Evolutionary conservation across 2,113 vertebrate species (phyloP), one percentile per base, ranked within the genome.

Genomic region (Cromileptes altivelis): DNA sequence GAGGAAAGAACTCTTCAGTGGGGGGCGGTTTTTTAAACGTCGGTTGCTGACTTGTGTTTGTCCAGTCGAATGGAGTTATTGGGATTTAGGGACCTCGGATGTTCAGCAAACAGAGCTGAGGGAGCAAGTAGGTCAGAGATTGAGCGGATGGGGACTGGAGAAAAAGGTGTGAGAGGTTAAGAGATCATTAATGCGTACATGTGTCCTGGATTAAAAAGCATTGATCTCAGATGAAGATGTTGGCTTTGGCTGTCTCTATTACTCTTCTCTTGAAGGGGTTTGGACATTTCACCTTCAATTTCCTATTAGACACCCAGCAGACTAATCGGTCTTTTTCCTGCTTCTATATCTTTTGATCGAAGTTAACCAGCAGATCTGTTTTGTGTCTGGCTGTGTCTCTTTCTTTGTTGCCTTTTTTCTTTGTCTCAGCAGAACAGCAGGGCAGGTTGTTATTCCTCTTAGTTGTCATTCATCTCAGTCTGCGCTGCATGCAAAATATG

Each of bases 241-340:
- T 76, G 82, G 85, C 81, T 89, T 92, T 90, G 67, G 56, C 78
- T 92, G 81, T 89, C 84, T 88, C 83, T 75, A 63, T 89, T 89
- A 72, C 71, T 89, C 81, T 83, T 81, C 42, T 40, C 25, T 33
- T n/a, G 6, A 73, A 68, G 52, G 58, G 52, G 49, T 67, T 47
- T 71, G 82, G 58, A 72, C 75, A 33, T 57, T 84, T 88, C 70
- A 86, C 79, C 84, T 90, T 86, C 67, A 71, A 3, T 50, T 74
- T 86, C 45, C 65, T 45, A 12, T 58, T 57, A 68, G 42, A 75
- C 70, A 42, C 27, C 42, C n/a, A 3, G n/a, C 70, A 70, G 71
- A 57, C 33, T 61, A 55, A 89, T 88, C 78, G 19, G 27, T 75
- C 62, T 70, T 50, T 27, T 10, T 62, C 62, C 55, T 30, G 15